Evolutionary conservation across 2,888 invertebrate genomes (phyloP).

Genomic region (Azorinus chamasolen): DNA sequence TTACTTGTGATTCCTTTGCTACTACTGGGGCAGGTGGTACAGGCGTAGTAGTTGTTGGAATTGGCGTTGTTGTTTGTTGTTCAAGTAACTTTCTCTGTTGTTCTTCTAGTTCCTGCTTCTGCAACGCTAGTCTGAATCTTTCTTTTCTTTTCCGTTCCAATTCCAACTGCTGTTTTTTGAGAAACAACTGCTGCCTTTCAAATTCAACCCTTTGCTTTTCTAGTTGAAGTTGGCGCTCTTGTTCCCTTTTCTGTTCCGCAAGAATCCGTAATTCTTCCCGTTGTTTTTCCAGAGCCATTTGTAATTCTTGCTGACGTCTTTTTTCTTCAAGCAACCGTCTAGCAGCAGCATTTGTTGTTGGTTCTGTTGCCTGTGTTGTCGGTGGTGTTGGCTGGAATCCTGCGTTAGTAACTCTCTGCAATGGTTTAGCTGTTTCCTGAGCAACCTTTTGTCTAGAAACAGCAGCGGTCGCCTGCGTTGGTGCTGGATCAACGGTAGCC

Average conservation of each 20-base stretch:
- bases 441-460: too few species aligned
- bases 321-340: slow-evolving; percentile 20
- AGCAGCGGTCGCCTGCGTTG: slow-evolving; percentile 27
- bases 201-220: slow-evolving; percentile 47
- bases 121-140: neutral
- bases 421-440: too few species aligned
- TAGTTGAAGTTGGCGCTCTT: slow-evolving; percentile 27
- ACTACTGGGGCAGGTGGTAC: neutral
- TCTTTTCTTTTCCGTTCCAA: slow-evolving; percentile 18
- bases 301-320: slow-evolving; percentile 23
- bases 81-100: slow-evolving; percentile 17
- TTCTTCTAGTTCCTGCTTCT: slow-evolving; percentile 12
- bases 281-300: slow-evolving; percentile 22
- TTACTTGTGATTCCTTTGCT: neutral
- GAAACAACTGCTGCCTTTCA: slow-evolving; percentile 34
- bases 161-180: slow-evolving; percentile 50
- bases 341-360: slow-evolving; percentile 1
- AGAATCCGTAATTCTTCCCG: slow-evolving; percentile 23
- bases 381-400: neutral
- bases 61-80: slow-evolving; percentile 6
- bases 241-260: slow-evolving; percentile 31
- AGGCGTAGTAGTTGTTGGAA: neutral
- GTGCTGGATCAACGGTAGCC: slow-evolving; percentile 39
- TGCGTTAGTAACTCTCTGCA: neutral
- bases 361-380: neutral